Base-by-base conservation (phyloP, 2,888 invertebrate genomes). In the Platynereis dumerilii region DNA sequence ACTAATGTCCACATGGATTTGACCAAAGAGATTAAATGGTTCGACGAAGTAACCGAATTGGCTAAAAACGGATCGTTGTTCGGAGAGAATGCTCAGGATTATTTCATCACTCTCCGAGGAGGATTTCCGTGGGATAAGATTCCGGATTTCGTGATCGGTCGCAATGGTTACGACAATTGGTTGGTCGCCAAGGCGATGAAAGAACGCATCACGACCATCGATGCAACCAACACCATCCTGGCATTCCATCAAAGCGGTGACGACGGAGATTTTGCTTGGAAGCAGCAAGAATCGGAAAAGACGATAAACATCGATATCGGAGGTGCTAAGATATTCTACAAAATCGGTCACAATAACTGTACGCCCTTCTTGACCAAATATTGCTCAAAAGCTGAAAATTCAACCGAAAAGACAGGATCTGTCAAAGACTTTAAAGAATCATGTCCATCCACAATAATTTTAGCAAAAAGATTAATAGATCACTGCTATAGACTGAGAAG, bases 81-180 rank as follows among this genome's bases (percentile, higher is more conserved):
- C n/a, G 22, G 22, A 7, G n/a, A n/a, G 20, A 48, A 48, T 22
- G 48, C 48, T n/a, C 48, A 48, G 17, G 48, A 48, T 48, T 48
- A 48, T n/a, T 48, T 48, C 17, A n/a, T 48, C 3, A 20, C 48
- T 5, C 5, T n/a, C 48, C 7, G 22, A n/a, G 48, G 48, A 22
- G 48, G 48, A n/a, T 48, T 20, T n/a, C 48, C 48, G 22, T 48
- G 48, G 48, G n/a, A 48, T 7, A 48, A n/a, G 3, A 48, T 48
- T 48, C 48, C 48, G 7, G 48, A 48, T n/a, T 48, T 48, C n/a
- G 20, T 20, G 7, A 48, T 48, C 22, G 48, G 48, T 22, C n/a
- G 48, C 5, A 22, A 20, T 22, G 48, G 48, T 22, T 48, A 48
- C n/a, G 48, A 48, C n/a, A 48, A 48, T n/a, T 48, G 48, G 48